Evolutionary conservation across 2,113 vertebrate species (phyloP), one percentile per base, ranked within the genome.

Genomic region (Alligator sinensis): DNA sequence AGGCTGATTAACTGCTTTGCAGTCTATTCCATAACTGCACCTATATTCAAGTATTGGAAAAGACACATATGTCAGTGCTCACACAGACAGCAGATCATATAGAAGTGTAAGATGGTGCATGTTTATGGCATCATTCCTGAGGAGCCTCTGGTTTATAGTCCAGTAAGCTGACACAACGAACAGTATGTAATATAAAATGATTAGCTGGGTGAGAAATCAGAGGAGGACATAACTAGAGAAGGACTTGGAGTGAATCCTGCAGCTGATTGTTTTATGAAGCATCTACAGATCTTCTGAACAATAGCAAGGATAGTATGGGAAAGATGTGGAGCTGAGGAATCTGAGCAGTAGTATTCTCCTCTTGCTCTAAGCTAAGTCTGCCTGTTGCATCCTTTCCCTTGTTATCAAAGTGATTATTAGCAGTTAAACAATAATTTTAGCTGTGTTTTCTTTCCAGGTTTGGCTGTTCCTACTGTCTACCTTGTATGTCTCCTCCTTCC

Each of bases 11-110:
- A n/a, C n/a, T 70, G 68, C 2, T 1, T 58, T 77, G 77, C 70
- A n/a, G 4, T 25, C 34, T 86, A 84, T 14, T n/a, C 54, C 0
- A 0, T 57, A 66, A 34, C 70, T 62, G 34, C 24, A 64, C 17
- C 59, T 16, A 47, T 24, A 13, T 0, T 1, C 30, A 87, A 8
- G 15, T 84, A 70, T n/a, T 57, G 17, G 59, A 47, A 34, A 38
- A 38, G 18, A 72, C 22, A 21, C 70, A 2, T 57, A 6, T 38
- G 75, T 30, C 60, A 47, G 70, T 14, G 54, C 17, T 87, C n/a
- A 27, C 72, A n/a, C 19, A 38, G 22, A 61, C 19, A 38, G 68
- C 11, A 72, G 68, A 72, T 22, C 11, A 38, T 14, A 34, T 21
- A 34, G 19, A 38, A 72, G 10, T 70, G 66, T n/a, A 70, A 70